phyloP scores from a whole-genome alignment of 1,140 invertebrate species.

The Trachymyrmex cornetzi region DNA sequence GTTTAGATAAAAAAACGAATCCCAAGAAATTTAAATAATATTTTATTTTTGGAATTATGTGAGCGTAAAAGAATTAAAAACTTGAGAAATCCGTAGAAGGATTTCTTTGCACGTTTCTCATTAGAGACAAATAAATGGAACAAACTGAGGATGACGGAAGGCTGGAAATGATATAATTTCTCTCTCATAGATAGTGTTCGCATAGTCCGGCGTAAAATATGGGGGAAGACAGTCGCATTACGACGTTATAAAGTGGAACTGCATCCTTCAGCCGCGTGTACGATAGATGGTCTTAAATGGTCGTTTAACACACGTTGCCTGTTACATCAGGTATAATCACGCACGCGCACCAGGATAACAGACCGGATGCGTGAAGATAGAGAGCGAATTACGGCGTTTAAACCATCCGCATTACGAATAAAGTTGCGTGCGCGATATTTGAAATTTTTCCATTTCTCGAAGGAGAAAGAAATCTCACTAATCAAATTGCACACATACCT shows the following conservation, averaged over 20 bases:
- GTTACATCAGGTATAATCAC: slow-evolving; percentile 66
- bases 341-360: slow-evolving; percentile 67
- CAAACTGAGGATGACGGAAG: not conserved
- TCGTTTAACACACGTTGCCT: slow-evolving; percentile 72
- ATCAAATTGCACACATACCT: too few relatives aligned
- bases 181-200: not conserved
- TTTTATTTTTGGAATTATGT: too few relatives aligned
- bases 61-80: not conserved
- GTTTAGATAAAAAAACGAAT: too few relatives aligned
- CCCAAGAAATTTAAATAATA: too few relatives aligned
- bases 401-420: slow-evolving; percentile 69
- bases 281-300: slow-evolving; percentile 71
- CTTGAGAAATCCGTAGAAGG: not conserved
- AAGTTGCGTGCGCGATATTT: slow-evolving; percentile 17
- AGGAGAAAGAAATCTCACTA: not conserved
- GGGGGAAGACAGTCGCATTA: slow-evolving; percentile 44
- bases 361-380: slow-evolving; percentile 72
- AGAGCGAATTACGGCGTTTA: slow-evolving; percentile 72
- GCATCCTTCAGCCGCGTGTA: slow-evolving; percentile 63
- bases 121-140: not conserved
- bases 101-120: slow-evolving; percentile 1
- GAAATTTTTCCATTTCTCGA: slow-evolving; percentile 52
- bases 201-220: not conserved
- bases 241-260: slow-evolving; percentile 60
- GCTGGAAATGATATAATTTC: slow-evolving; percentile 15